A percentile compares a stretch with the other conserved stretches of the same genome.
phyloP scores from a whole-genome alignment of 92 coral and sea anemone genomes.

The Ricordea florida region DNA sequence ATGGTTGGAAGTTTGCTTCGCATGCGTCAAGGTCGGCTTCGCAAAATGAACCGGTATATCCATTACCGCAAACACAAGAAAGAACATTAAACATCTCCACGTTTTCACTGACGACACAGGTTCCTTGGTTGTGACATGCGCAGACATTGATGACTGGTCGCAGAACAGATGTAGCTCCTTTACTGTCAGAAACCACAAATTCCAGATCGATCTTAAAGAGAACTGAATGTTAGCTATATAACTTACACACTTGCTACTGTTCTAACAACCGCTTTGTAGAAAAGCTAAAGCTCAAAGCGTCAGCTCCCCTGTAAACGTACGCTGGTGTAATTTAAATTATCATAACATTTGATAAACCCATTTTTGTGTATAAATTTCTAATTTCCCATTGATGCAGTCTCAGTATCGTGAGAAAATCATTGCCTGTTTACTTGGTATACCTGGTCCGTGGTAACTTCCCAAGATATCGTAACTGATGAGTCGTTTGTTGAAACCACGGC shows the following conservation, averaged over 20 bases:
- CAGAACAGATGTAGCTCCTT: conserved; percentile 40
- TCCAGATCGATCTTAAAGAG: conserved; percentile 50
- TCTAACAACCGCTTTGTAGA: not conserved
- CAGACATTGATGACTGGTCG: conserved; percentile 64
- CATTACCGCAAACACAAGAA: conserved; percentile 64
- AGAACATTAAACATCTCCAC: conserved; percentile 30
- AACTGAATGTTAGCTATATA: too few relatives aligned
- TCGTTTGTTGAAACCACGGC: not conserved
- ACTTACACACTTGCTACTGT: not conserved
- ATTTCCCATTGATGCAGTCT: not conserved
- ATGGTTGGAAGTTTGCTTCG: conserved; percentile 35
- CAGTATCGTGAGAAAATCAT: too few relatives aligned
- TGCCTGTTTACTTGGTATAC: too few relatives aligned
- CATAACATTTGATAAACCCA: too few relatives aligned
- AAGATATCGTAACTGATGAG: not conserved
- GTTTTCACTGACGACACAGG: conserved; percentile 24
- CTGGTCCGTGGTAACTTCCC: conserved; percentile 9
- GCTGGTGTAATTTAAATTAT: too few relatives aligned
- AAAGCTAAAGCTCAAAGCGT: too few relatives aligned
- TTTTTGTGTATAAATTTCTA: too few relatives aligned
- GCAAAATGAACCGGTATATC: conserved; percentile 68
- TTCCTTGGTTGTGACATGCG: conserved; percentile 77
- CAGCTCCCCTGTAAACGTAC: too few relatives aligned
- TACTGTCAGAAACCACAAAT: conserved; percentile 61
- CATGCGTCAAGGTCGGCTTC: conserved; percentile 57